Evolutionary conservation across 2,113 vertebrate species (phyloP), one percentile per base, ranked within the genome.

Genomic region (Dicentrarchus labrax): DNA sequence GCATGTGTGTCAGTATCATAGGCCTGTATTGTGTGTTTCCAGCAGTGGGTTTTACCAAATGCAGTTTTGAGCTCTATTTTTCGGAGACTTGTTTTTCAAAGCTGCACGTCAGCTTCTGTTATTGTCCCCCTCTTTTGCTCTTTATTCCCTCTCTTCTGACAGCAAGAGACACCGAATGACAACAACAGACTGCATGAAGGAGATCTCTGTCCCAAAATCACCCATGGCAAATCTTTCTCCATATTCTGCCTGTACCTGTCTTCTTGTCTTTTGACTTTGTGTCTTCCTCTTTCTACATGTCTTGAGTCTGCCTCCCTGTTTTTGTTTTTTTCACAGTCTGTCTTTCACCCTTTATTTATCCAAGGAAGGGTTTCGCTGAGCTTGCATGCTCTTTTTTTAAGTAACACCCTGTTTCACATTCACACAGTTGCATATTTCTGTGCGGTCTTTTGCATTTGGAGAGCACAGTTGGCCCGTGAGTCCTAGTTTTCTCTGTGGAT

Each of bases 201-300:
- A 61, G 54, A 62, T 66, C 67, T 69, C 82, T 17, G 69, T 84
- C 82, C 71, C 66, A 19, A 19, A 59, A 81, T 74, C 84, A 73
- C 53, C 62, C 43, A 3, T 19, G 72, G 56, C 71, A 77, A 74
- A 80, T 65, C 7, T 77, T 4, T 50, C 61, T 54, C 64, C 39
- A 69, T 53, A n/a, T 57, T 72, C 70, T 76, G 57, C 65, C 73
- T 53, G 56, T 65, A 61, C 64, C 69, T 68, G 45, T 47, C 81
- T 61, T 15, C 71, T 67, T 30, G 43, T 65, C 51, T 50, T 11
- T 70, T 50, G 3, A 9, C 75, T 65, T 11, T 57, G 61, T 41
- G 41, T 64, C 9, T 80, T 5, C 12, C 43, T 73, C 76, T 80
- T 57, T 76, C 50, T 57, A 1, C 51, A n/a, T 41, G 47, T 50